Percentiles rank a stretch among this genome's conserved stretches.
Conservation (phyloP, 2,113 vertebrate species). For the Hipposideros armiger region DNA sequence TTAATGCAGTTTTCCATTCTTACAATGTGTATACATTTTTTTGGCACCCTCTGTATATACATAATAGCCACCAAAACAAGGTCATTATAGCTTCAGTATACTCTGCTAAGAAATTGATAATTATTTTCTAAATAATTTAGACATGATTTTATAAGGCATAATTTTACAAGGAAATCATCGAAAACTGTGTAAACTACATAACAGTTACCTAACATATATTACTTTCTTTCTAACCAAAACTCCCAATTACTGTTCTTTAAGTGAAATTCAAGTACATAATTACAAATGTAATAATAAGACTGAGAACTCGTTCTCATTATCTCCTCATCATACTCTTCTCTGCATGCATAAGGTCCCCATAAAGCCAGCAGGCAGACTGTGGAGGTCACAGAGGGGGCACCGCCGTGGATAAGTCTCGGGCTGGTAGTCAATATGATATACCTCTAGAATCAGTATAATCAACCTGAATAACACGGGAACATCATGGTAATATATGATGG, state of each 20-base stretch:
- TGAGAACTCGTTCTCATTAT: conserved; percentile 12
- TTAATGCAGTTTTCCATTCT: no score
- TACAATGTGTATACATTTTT: no score
- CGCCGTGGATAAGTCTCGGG: conserved; percentile 30
- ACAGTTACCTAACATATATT: neutral
- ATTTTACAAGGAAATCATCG: conserved; percentile 54
- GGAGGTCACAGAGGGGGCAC: conserved; percentile 70
- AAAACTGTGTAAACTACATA: neutral
- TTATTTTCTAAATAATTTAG: conserved; percentile 50
- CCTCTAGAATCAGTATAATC: conserved; percentile 79
- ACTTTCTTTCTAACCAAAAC: conserved; percentile 47
- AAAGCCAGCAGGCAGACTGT: conserved; percentile 39
- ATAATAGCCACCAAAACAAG: neutral
- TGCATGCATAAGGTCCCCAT: neutral
- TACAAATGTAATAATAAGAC: conserved; percentile 23
- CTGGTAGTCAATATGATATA: conserved; percentile 81
- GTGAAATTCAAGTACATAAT: conserved; percentile 33
- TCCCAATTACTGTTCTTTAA: neutral
- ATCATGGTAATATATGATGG: conserved; percentile 77
- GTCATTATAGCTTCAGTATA: neutral
- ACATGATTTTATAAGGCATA: neutral
- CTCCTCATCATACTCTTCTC: conserved; percentile 12
- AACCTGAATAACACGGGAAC: conserved; percentile 60
- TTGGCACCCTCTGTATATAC: no score
- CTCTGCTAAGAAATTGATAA: conserved; percentile 35